A percentile compares a stretch with the other conserved stretches of the same genome.
Conservation (phyloP, 2,797 vertebrate species). For the Danionella dracula region DNA sequence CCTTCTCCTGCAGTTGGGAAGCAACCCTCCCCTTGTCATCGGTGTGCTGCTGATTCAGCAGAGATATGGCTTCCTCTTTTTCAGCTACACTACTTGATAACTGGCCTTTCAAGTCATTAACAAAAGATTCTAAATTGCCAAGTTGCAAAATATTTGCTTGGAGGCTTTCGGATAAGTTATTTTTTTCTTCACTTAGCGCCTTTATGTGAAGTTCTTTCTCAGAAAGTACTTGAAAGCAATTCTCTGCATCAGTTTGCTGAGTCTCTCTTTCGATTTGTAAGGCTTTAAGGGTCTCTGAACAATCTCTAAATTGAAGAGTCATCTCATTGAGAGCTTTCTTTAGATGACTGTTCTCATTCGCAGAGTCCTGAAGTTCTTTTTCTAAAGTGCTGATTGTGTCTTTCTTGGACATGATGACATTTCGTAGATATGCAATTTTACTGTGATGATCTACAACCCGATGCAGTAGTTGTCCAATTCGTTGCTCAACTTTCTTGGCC, state of each 20-base stretch:
- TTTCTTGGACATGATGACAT: constrained; percentile 62
- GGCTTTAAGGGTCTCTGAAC: constrained; percentile 71
- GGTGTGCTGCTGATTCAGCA: constrained; percentile 69
- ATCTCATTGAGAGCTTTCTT: constrained; percentile 73
- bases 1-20: constrained; percentile 65
- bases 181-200: constrained; percentile 77
- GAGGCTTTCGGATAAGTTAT: constrained; percentile 71
- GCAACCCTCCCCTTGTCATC: constrained; percentile 66
- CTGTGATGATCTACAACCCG: constrained; percentile 70
- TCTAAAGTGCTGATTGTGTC: constrained; percentile 75
- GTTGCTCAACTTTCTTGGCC: constrained; percentile 64
- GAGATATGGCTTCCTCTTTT: constrained; percentile 80
- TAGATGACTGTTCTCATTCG: constrained; percentile 70
- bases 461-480: constrained; percentile 60
- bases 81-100: constrained; percentile 72
- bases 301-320: constrained; percentile 75
- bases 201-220: constrained; percentile 81
- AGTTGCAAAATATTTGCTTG: constrained; percentile 72
- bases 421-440: constrained; percentile 65
- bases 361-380: constrained; percentile 67
- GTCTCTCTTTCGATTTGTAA: constrained; percentile 79
- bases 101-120: constrained; percentile 74
- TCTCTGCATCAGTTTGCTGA: constrained; percentile 66
- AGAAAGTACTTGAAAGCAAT: constrained; percentile 68
- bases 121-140: constrained; percentile 64